Evolutionary conservation across 2,797 vertebrate species (phyloP).

Genomic region (Halcyon chelicuti): DNA sequence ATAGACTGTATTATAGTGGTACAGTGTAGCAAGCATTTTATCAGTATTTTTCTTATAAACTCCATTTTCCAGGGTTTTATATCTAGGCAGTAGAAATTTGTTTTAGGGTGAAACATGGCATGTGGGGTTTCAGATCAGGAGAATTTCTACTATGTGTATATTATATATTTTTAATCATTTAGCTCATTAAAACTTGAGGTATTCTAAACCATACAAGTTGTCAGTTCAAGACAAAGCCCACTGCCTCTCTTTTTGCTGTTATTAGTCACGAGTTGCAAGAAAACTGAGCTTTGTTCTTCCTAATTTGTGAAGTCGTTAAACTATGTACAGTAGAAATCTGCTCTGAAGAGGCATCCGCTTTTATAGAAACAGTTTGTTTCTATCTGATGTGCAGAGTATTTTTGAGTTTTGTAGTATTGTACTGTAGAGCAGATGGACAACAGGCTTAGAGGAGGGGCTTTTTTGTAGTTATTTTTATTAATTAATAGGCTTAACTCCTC

Average conservation of each 20-base stretch:
- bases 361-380: not conserved
- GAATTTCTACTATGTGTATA: not conserved
- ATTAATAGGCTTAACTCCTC: not conserved
- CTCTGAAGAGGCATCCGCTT: not conserved
- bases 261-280: not conserved
- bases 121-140: not conserved
- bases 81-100: conserved; percentile 4
- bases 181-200: not conserved
- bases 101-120: not conserved
- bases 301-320: not conserved
- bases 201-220: not conserved
- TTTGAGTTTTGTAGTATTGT: not conserved
- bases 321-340: not conserved
- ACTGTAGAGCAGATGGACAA: not conserved
- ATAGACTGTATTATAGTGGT: conserved; percentile 64
- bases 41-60: conserved; percentile 3
- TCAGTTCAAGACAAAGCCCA: not conserved
- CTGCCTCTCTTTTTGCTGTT: not conserved
- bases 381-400: not conserved
- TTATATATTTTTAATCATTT: not conserved
- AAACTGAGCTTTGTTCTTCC: not conserved
- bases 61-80: conserved; percentile 20
- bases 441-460: not conserved
- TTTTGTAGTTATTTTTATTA: conserved; percentile 18
- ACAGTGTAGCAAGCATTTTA: conserved; percentile 10